A percentile compares a stretch with the other conserved stretches of the same genome.
Evolutionary conservation across 92 coral and sea anemone species (phyloP).

Genomic region (Siderastrea radians): DNA sequence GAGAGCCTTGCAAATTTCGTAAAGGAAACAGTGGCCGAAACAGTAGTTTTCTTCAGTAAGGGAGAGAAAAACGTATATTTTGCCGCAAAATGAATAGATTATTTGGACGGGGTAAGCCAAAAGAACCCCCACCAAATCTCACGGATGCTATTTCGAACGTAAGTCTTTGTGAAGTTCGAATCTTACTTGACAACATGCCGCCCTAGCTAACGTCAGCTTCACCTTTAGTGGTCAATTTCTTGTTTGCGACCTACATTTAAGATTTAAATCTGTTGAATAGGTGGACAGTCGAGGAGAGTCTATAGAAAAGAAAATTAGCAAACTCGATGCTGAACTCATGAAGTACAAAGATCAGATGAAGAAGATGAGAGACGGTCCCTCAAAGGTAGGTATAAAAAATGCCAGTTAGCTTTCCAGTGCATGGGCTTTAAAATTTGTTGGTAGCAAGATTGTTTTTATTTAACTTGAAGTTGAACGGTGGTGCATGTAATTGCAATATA

Average conservation of each 20-base stretch:
- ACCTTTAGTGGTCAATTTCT: neutral
- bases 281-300: slow-evolving; percentile 99
- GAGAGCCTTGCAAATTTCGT: neutral
- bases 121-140: slow-evolving; percentile 97
- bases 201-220: neutral
- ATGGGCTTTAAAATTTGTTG: neutral
- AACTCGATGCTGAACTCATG: slow-evolving; percentile 92
- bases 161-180: slow-evolving; percentile 18
- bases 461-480: neutral
- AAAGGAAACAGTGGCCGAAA: neutral
- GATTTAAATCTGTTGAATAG: slow-evolving; percentile 37
- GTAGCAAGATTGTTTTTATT: neutral
- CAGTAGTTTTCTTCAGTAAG: neutral
- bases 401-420: neutral
- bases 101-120: slow-evolving; percentile 95
- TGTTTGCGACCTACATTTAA: neutral
- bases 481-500: neutral
- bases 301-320: slow-evolving; percentile 93
- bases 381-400: slow-evolving; percentile 75
- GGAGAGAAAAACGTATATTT: neutral
- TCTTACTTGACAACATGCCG: neutral
- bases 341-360: slow-evolving; percentile 99
- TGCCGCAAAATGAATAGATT: slow-evolving; percentile 90
- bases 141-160: slow-evolving; percentile 96
- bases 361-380: slow-evolving; percentile 99